Evolutionary conservation across 2,888 invertebrate genomes (phyloP).

Genomic region (Pterobdella sp.): DNA sequence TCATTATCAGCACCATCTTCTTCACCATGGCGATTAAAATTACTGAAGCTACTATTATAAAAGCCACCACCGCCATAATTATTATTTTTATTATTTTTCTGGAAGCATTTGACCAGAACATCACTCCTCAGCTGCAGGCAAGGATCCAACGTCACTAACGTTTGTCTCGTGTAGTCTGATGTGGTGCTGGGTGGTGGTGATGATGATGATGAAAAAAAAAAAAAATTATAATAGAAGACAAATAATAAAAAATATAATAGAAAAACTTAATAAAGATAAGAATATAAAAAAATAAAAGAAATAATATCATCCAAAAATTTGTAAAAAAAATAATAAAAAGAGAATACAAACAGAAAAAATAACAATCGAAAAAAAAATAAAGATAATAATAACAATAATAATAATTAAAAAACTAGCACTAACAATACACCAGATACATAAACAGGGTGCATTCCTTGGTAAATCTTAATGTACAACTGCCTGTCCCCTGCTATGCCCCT

Average conservation of each 20-base stretch:
- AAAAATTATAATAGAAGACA: background rate
- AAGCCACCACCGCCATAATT: too few species aligned
- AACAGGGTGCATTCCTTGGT: constrained; percentile 80
- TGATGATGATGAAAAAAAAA: background rate
- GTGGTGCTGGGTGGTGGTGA: constrained; percentile 1
- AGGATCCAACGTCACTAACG: constrained; percentile 64
- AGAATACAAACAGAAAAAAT: background rate
- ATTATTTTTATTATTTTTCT: background rate
- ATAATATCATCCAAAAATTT: background rate
- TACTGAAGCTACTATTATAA: constrained; percentile 59
- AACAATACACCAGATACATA: constrained; percentile 74
- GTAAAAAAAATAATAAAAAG: background rate
- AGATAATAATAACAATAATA: background rate
- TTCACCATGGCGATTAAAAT: too few species aligned
- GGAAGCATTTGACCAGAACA: constrained; percentile 71
- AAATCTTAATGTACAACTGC: constrained; percentile 59
- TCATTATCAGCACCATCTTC: constrained; percentile 54
- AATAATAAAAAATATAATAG: background rate
- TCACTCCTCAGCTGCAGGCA: constrained; percentile 76
- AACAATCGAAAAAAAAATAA: background rate
- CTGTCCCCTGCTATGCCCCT: background rate
- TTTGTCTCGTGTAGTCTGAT: constrained; percentile 47
- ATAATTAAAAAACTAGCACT: constrained; percentile 40
- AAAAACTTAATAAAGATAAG: background rate
- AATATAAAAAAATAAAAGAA: background rate